Percentiles rank a stretch among this genome's conserved stretches.
phyloP scores from a whole-genome alignment of 2,113 vertebrate genomes.

The Atractosteus spatula region DNA sequence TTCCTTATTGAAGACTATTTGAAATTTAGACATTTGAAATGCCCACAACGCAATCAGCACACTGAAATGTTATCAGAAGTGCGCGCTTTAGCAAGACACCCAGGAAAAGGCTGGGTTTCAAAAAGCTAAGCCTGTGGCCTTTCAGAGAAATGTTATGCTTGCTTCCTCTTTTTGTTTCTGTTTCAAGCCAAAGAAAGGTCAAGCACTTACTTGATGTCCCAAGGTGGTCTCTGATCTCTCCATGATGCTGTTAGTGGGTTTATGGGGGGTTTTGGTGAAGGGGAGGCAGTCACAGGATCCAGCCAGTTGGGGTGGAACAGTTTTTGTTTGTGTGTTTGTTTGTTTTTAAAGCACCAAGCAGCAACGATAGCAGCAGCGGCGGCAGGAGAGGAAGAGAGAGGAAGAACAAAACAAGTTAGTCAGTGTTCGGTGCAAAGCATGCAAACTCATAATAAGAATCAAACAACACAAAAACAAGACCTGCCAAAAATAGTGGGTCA shows the following conservation, averaged over 20 bases:
- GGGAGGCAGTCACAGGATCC: constrained; percentile 10
- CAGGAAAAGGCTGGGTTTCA: neutral
- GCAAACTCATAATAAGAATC: constrained; percentile 59
- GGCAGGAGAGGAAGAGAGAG: constrained; percentile 33
- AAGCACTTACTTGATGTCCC: constrained; percentile 77
- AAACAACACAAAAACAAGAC: constrained; percentile 40
- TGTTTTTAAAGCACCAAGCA: constrained; percentile 20
- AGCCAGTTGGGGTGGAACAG: neutral
- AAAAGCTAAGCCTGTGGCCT: neutral
- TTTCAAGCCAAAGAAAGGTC: constrained; percentile 16
- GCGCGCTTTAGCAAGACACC: no score
- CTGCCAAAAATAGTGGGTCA: no score
- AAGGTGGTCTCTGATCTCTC: constrained; percentile 76
- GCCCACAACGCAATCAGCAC: no score
- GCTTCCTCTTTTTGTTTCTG: neutral
- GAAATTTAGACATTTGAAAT: no score
- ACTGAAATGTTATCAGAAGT: no score
- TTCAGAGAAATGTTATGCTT: neutral
- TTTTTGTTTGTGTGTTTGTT: constrained; percentile 12
- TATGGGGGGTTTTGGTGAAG: neutral
- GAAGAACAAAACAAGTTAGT: constrained; percentile 59
- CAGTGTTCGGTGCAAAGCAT: constrained; percentile 42
- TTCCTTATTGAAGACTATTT: no score
- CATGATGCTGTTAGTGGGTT: constrained; percentile 66
- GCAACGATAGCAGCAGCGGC: constrained; percentile 12